A percentile compares a stretch with the other conserved stretches of the same genome.
phyloP scores from a whole-genome alignment of 2,888 invertebrate species.

The Ennomos fuscantarius region DNA sequence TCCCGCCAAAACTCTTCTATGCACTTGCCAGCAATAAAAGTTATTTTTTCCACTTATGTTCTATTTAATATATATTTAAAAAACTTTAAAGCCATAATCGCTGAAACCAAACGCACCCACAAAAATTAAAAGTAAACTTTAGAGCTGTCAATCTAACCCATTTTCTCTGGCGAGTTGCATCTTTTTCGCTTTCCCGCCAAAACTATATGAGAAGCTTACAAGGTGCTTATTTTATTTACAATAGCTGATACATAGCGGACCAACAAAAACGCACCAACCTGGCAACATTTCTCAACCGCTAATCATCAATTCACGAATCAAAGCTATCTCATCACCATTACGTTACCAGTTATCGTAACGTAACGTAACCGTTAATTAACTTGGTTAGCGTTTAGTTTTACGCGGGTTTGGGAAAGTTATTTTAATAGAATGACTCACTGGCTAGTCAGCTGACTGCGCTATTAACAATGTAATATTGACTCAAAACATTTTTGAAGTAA shows the following conservation, averaged over 20 bases:
- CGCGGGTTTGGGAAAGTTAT: constrained; percentile 30
- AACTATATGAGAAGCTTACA: too few relatives aligned
- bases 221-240: too few relatives aligned
- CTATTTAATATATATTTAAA: too few relatives aligned
- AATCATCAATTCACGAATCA: constrained; percentile 31
- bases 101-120: background rate
- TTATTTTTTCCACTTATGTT: too few relatives aligned
- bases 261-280: background rate
- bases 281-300: constrained; percentile 8
- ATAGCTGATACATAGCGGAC: too few relatives aligned
- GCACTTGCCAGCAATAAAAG: too few relatives aligned
- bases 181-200: too few relatives aligned
- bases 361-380: constrained; percentile 23
- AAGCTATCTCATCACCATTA: constrained; percentile 28
- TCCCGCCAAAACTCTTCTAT: too few relatives aligned
- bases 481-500: constrained; percentile 14
- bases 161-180: constrained; percentile 41
- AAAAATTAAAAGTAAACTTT: constrained; percentile 7
- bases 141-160: constrained; percentile 48
- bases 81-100: too few relatives aligned
- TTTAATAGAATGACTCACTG: constrained; percentile 26
- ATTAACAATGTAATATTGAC: background rate
- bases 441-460: background rate
- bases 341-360: constrained; percentile 28
- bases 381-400: constrained; percentile 20